Evolutionary conservation across 2,888 invertebrate genomes (phyloP).

Genomic region (Nezara viridula): DNA sequence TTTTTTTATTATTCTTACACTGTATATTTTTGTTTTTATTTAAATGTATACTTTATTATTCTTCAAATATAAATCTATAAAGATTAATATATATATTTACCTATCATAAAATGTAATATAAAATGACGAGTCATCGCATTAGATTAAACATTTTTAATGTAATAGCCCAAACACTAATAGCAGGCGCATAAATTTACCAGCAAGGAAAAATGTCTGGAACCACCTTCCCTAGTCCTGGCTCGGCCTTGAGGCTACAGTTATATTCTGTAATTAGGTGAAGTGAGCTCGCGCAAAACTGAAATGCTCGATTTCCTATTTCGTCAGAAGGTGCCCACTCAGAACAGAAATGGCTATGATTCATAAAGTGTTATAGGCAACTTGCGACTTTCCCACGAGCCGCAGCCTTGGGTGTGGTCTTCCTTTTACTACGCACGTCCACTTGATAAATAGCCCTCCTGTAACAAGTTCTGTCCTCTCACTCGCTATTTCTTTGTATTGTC

Average conservation of each 20-base stretch:
- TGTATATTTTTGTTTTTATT: too few species aligned
- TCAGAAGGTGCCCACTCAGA: not conserved
- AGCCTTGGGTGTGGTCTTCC: conserved; percentile 42
- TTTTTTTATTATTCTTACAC: too few species aligned
- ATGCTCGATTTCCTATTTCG: not conserved
- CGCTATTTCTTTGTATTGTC: not conserved
- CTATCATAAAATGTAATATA: too few species aligned
- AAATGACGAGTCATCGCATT: too few species aligned
- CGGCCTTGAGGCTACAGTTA: not conserved
- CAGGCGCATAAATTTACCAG: not conserved
- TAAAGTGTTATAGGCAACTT: not conserved
- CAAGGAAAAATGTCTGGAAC: not conserved
- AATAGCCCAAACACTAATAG: not conserved
- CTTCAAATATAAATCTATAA: too few species aligned
- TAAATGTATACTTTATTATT: too few species aligned
- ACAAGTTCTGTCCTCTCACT: not conserved
- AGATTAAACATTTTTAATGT: too few species aligned
- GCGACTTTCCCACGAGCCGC: not conserved
- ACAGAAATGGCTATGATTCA: not conserved
- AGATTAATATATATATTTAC: too few species aligned
- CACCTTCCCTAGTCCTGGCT: not conserved
- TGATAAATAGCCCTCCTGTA: not conserved
- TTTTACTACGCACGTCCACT: not conserved
- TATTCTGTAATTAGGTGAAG: not conserved
- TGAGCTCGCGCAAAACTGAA: not conserved